These are phyloP conservation scores for Ploceus nigricollis DNA, from an alignment of 2,113 vertebrate genomes.

Conservation along the genomic window DNA sequence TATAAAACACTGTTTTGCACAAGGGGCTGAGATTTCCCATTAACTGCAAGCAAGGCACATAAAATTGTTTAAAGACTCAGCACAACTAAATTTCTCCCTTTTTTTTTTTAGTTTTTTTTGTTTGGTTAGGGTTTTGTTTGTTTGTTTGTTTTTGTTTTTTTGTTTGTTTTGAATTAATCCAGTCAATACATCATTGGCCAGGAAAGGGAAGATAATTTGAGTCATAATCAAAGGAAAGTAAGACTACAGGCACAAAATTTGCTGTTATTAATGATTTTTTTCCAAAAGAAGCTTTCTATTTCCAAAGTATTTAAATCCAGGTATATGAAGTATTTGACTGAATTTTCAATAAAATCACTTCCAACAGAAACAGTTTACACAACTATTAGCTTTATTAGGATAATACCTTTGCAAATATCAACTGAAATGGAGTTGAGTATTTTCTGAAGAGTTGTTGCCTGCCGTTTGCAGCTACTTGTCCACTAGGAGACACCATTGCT, in stretches of 20 bases:
- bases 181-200: not conserved
- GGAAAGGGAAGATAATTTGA: not conserved
- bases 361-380: not conserved
- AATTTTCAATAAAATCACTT: not conserved
- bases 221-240: not conserved
- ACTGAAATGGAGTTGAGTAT: not conserved
- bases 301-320: not conserved
- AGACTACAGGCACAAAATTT: not conserved
- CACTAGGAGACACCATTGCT: constrained; percentile 38
- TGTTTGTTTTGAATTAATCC: not conserved
- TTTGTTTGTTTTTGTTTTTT: too few species aligned
- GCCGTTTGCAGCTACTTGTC: not conserved
- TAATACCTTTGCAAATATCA: not conserved
- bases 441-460: not conserved
- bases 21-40: not conserved
- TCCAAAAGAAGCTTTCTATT: not conserved
- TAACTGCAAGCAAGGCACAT: not conserved
- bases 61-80: not conserved
- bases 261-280: not conserved
- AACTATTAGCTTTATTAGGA: not conserved
- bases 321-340: not conserved
- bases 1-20: not conserved
- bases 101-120: fast-evolving
- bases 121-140: too few species aligned
- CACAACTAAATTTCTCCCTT: not conserved